Evolutionary conservation across 2,888 invertebrate genomes (phyloP).

Genomic region (Zygothrica quintamaculata): DNA sequence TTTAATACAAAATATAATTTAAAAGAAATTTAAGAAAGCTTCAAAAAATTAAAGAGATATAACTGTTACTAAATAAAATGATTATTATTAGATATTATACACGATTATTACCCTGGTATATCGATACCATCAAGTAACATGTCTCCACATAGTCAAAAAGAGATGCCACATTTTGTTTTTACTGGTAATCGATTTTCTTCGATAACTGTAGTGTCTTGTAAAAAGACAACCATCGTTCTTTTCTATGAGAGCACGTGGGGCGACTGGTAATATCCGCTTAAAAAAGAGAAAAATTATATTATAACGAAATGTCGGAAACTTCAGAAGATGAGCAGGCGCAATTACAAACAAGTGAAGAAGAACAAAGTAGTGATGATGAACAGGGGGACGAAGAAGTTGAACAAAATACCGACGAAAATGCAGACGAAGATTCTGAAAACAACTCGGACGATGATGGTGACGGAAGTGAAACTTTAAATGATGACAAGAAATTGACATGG

Average conservation of each 20-base stretch:
- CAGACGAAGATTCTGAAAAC: slow-evolving; percentile 43
- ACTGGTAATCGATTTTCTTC: too few relatives aligned
- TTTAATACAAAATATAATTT: not conserved
- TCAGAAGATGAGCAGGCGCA: slow-evolving; percentile 79
- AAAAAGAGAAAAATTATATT: slow-evolving; percentile 33
- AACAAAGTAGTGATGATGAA: slow-evolving; percentile 52
- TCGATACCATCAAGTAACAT: not conserved
- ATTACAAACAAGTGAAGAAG: slow-evolving; percentile 63
- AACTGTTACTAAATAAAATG: too few relatives aligned
- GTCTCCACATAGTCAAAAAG: slow-evolving; percentile 5
- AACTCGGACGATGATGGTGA: slow-evolving; percentile 24
- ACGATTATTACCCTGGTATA: not conserved
- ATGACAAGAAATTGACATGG: slow-evolving; percentile 84
- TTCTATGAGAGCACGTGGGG: slow-evolving; percentile 49
- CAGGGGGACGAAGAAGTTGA: slow-evolving; percentile 27
- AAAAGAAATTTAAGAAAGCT: not conserved
- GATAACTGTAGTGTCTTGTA: too few relatives aligned
- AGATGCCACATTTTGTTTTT: not conserved
- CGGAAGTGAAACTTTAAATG: slow-evolving; percentile 24
- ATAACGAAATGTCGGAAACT: slow-evolving; percentile 81
- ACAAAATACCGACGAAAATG: slow-evolving; percentile 32
- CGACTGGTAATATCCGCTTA: slow-evolving; percentile 44
- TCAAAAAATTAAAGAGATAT: too few relatives aligned
- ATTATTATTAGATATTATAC: too few relatives aligned
- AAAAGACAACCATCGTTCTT: slow-evolving; percentile 19